A percentile compares a stretch with the other conserved stretches of the same genome.
Conservation (phyloP, 2,113 vertebrate species). For the Laticauda colubrina region DNA sequence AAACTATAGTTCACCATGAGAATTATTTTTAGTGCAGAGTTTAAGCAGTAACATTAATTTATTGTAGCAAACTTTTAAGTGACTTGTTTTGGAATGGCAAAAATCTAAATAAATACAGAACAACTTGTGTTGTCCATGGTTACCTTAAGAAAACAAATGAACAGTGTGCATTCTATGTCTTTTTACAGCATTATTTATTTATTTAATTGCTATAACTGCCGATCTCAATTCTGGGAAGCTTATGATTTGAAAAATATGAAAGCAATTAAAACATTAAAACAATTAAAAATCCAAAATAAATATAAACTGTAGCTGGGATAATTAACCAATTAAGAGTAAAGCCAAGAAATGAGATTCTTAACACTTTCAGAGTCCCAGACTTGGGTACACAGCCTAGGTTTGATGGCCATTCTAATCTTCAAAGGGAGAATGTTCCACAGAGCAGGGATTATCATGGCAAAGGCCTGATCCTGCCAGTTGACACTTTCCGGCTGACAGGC, state of each 20-base stretch:
- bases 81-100: slow-evolving; percentile 30
- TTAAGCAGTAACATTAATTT: slow-evolving; percentile 17
- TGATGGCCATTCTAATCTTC: neutral
- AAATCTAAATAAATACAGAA: slow-evolving; percentile 31
- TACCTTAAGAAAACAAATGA: neutral
- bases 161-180: neutral
- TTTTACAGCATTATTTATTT: neutral
- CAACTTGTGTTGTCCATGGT: slow-evolving; percentile 11
- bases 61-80: neutral
- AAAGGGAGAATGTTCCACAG: neutral
- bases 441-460: neutral
- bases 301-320: neutral
- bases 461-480: too few relatives aligned
- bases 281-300: neutral
- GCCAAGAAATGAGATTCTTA: neutral
- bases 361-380: neutral
- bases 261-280: neutral
- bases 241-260: neutral
- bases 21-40: neutral
- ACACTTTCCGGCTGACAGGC: too few relatives aligned
- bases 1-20: neutral
- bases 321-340: neutral
- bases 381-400: neutral
- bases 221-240: neutral
- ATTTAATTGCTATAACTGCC: neutral